Conservation (phyloP, 2,797 vertebrate species). For the Mastacembelus armatus region DNA sequence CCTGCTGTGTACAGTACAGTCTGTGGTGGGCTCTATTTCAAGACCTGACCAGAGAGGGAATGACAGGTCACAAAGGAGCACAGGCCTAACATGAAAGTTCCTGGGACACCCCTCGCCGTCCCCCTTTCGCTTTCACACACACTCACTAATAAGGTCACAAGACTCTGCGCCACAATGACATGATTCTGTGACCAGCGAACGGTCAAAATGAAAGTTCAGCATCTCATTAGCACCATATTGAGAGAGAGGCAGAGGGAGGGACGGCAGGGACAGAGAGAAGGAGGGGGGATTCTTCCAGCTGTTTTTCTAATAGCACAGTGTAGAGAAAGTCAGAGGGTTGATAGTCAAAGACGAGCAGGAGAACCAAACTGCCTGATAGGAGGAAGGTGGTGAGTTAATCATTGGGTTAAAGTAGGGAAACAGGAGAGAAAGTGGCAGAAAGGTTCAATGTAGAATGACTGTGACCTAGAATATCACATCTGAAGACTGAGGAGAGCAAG, state of each 20-base stretch:
- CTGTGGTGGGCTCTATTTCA: constrained; percentile 33
- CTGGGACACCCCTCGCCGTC: constrained; percentile 11
- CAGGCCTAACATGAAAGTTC: constrained; percentile 35
- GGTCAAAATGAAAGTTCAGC: constrained; percentile 68
- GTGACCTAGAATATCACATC: constrained; percentile 39
- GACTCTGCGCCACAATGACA: constrained; percentile 66
- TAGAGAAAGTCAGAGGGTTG: constrained; percentile 51
- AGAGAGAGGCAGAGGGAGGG: constrained; percentile 73
- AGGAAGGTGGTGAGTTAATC: constrained; percentile 22
- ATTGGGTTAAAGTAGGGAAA: constrained; percentile 64
- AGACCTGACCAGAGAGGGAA: constrained; percentile 48
- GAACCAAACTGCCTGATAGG: constrained; percentile 32
- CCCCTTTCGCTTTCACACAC: constrained; percentile 47
- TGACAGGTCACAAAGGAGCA: constrained; percentile 50
- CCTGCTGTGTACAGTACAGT: constrained; percentile 22
- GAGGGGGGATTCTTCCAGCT: constrained; percentile 66
- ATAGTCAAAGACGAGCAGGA: constrained; percentile 34
- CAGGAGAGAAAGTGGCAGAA: constrained; percentile 29
- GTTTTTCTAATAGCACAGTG: constrained; percentile 66
- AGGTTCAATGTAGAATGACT: constrained; percentile 46
- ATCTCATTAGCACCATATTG: constrained; percentile 83
- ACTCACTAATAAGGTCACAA: constrained; percentile 78
- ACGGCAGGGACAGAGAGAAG: constrained; percentile 12
- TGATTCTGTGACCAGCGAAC: constrained; percentile 60
- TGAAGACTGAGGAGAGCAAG: constrained; percentile 43